Conservation (phyloP, 2,797 vertebrate genomes). For the Catharus ustulatus region DNA sequence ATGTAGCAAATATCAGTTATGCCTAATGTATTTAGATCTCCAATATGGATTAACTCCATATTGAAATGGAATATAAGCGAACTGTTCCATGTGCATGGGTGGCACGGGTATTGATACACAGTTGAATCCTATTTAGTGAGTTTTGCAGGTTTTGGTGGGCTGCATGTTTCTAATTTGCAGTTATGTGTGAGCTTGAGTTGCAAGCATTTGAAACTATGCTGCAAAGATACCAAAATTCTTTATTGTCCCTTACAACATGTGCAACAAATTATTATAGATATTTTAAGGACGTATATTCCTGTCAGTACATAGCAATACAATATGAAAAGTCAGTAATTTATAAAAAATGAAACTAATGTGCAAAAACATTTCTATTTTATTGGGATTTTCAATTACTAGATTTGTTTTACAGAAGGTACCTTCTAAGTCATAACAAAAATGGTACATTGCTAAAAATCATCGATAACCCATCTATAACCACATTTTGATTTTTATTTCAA, state of each 20-base stretch:
- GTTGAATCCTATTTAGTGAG: slow-evolving; percentile 14
- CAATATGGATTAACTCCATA: slow-evolving; percentile 40
- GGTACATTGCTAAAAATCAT: slow-evolving; percentile 69
- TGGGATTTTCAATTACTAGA: not conserved
- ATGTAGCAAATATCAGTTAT: slow-evolving; percentile 17
- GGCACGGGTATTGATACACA: not conserved
- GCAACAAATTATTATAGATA: not conserved
- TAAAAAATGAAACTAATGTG: not conserved
- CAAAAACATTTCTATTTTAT: not conserved
- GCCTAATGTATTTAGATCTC: slow-evolving; percentile 28
- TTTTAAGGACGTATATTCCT: not conserved
- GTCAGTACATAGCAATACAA: not conserved
- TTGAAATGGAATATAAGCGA: not conserved
- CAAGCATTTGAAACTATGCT: slow-evolving; percentile 22
- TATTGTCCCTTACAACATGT: not conserved
- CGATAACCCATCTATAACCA: slow-evolving; percentile 53
- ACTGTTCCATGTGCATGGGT: not conserved
- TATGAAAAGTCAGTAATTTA: not conserved
- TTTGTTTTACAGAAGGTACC: slow-evolving; percentile 31
- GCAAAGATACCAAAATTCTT: not conserved
- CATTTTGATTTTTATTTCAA: slow-evolving; percentile 74
- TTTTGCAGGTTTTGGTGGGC: slow-evolving; percentile 59
- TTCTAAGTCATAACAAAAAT: slow-evolving; percentile 52
- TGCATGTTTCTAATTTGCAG: slow-evolving; percentile 53
- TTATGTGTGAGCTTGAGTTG: slow-evolving; percentile 7